Conservation (phyloP, 1,140 invertebrate species). For the Thaumatotibia leucotreta region DNA sequence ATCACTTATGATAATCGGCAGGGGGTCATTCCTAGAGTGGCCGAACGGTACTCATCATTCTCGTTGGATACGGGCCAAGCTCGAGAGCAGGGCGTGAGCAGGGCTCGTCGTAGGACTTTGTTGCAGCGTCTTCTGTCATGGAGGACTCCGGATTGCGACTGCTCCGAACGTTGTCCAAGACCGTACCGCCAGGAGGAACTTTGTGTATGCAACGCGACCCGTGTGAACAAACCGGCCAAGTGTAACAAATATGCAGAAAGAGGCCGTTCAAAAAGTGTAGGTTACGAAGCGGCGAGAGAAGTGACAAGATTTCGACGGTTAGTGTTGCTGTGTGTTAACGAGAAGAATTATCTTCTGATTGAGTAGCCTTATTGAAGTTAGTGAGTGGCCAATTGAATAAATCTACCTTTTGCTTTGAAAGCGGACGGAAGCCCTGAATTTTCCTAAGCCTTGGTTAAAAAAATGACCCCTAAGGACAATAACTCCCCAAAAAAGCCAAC, state of each 20-base stretch:
- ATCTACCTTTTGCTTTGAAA: neutral
- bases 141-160: slow-evolving; percentile 60
- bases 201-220: slow-evolving; percentile 53
- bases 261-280: slow-evolving; percentile 68
- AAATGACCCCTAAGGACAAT: no score
- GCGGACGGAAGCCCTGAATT: no score
- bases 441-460: no score
- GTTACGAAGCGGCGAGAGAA: slow-evolving; percentile 64
- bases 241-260: slow-evolving; percentile 47
- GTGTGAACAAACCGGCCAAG: slow-evolving; percentile 29
- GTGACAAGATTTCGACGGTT: slow-evolving; percentile 70
- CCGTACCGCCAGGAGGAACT: slow-evolving; percentile 40
- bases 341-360: slow-evolving; percentile 26
- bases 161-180: slow-evolving; percentile 41
- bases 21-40: slow-evolving; percentile 32
- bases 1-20: slow-evolving; percentile 51
- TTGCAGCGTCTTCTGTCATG: slow-evolving; percentile 63
- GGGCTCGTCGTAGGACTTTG: slow-evolving; percentile 47
- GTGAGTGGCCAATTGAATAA: neutral
- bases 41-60: slow-evolving; percentile 43
- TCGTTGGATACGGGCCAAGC: slow-evolving; percentile 46
- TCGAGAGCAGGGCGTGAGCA: slow-evolving; percentile 33
- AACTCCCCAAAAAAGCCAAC: slow-evolving; percentile 28
- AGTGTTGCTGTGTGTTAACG: slow-evolving; percentile 34
- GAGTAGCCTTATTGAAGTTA: no score